Percentiles rank a stretch among this genome's conserved stretches.
Conservation (phyloP, 1,140 invertebrate species). For the Dendrolimus punctatus region DNA sequence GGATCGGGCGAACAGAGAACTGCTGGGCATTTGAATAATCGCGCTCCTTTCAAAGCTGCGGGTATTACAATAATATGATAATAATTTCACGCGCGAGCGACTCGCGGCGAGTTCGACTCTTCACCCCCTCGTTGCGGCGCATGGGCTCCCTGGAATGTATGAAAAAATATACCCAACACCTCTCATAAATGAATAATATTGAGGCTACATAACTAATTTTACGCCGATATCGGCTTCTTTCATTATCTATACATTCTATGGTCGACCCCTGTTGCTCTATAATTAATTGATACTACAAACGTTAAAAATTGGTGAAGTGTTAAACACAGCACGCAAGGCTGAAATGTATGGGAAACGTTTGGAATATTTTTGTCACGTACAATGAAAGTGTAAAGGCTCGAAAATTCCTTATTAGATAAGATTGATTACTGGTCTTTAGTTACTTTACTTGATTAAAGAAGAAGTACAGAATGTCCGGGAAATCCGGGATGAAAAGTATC, state of each 20-base stretch:
- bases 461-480: no score
- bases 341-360: no score
- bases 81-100: slow-evolving; percentile 65
- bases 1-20: slow-evolving; percentile 22
- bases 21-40: slow-evolving; percentile 65
- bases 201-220: slow-evolving; percentile 30
- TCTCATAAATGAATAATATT: slow-evolving; percentile 39
- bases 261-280: slow-evolving; percentile 32
- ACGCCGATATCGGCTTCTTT: slow-evolving; percentile 29
- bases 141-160: slow-evolving; percentile 51
- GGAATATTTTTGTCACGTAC: no score
- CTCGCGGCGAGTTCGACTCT: slow-evolving; percentile 29
- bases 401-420: no score
- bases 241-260: slow-evolving; percentile 16
- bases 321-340: slow-evolving; percentile 33
- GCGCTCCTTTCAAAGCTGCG: slow-evolving; percentile 43
- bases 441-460: no score
- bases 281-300: slow-evolving; percentile 60
- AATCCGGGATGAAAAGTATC: no score
- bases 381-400: no score
- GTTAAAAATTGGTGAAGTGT: slow-evolving; percentile 47
- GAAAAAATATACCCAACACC: slow-evolving; percentile 46
- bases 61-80: slow-evolving; percentile 62
- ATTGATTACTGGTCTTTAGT: no score
- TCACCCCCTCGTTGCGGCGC: slow-evolving; percentile 25